These are phyloP conservation scores for Cinclus cinclus DNA, from an alignment of 2,113 vertebrate genomes.

Conservation along the genomic window DNA sequence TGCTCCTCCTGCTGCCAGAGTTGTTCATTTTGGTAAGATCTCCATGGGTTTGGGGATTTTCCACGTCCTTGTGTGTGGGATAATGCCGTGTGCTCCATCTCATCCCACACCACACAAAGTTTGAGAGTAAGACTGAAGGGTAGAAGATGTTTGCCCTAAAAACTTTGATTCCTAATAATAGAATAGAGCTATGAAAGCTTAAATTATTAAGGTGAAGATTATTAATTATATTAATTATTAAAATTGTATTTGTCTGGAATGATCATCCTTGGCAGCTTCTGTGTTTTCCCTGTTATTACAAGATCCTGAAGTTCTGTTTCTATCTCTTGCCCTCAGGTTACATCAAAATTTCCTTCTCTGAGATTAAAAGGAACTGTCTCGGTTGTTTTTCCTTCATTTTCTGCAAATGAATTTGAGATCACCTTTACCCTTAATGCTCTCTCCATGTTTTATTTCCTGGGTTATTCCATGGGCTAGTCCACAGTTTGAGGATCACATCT, in stretches of 20 bases:
- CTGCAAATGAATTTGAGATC: not conserved
- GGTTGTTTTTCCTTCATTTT: not conserved
- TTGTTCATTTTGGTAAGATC: not conserved
- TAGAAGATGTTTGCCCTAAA: not conserved
- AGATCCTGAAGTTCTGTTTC: not conserved
- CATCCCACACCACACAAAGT: not conserved
- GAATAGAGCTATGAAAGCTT: constrained; percentile 2
- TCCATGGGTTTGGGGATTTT: accelerated
- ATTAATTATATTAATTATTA: constrained; percentile 59
- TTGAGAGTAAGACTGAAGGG: not conserved
- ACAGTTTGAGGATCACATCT: not conserved
- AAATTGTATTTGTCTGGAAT: not conserved
- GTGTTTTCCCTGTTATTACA: not conserved
- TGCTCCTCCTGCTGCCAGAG: not conserved
- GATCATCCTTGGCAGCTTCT: not conserved
- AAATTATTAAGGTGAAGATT: constrained; percentile 35
- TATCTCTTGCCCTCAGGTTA: not conserved
- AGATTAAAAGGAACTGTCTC: not conserved
- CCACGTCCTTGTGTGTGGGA: not conserved
- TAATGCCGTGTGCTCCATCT: not conserved
- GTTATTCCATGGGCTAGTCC: not conserved
- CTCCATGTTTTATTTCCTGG: not conserved
- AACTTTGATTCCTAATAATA: constrained; percentile 12
- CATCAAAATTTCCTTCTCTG: not conserved
- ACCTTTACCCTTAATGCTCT: accelerated